Evolutionary conservation across 1,140 invertebrate species (phyloP), one percentile per base, ranked within the genome.

Genomic region (Triops cancriformis): DNA sequence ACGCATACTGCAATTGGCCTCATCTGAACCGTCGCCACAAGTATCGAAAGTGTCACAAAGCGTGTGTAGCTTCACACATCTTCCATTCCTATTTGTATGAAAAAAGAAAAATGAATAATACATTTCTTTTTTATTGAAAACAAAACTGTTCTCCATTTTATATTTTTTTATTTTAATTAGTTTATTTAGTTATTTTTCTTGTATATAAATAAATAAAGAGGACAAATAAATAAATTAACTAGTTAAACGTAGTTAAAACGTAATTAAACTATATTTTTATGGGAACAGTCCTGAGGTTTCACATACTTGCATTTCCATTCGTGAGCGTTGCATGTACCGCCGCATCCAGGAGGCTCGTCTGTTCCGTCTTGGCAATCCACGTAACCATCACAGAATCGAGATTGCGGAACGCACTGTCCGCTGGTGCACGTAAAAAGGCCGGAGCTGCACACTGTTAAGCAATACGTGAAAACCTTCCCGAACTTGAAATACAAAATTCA

Each of bases 11-110:
- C 90, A 92, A 75, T 88, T 87, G 75, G 80, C 84, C 84, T 96
- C 94, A 83, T 96, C 94, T 37, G 87, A 89, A 81, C 91, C 90
- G 82, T 95, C 93, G 72, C 86, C 85, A 82, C 94, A 96, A 82
- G 95, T 89, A 28, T 91, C 85, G 6, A 90, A 85, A 10, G 92
- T 91, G 83, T 96, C 92, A 83, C 94, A 96, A 37, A 94, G 84
- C 77, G 88, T 87, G 5, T 87, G 84, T 10, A 90, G 89, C 18
- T 85, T 81, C 72, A 91, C 86, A 83, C 90, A 91, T 74, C 90
- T 85, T 42, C 85, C 85, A 81, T 92, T 92, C 51, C 84, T 64
- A n/a, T 64, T 78, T 37, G 23, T 73, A 80, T 26, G 77, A 42
- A 73, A 81, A 14, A 37, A 74, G 31, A 77, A 73, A 26, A 72